Evolutionary conservation across 2,888 invertebrate genomes (phyloP).

Genomic region (Nomada fabriciana): DNA sequence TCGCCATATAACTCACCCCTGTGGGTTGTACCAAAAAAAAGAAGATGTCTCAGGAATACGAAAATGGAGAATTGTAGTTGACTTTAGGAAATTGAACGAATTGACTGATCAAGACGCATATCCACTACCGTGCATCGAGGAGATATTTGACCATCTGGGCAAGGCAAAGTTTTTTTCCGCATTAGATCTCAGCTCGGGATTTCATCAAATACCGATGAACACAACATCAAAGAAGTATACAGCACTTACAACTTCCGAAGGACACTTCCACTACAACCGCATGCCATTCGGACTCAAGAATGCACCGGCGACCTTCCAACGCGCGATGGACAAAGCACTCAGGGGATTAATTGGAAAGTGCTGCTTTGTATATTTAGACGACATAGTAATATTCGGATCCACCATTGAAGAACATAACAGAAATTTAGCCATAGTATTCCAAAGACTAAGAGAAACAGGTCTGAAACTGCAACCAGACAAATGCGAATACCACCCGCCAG

Average conservation of each 20-base stretch:
- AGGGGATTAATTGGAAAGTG: neutral
- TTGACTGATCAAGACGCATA: constrained; percentile 22
- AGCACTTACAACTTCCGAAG: constrained; percentile 19
- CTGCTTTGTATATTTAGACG: constrained; percentile 30
- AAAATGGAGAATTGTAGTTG: constrained; percentile 33
- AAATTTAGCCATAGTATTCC: no score
- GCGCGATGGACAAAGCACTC: constrained; percentile 17
- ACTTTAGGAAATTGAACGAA: constrained; percentile 1
- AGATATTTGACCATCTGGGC: constrained; percentile 1
- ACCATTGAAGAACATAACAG: no score
- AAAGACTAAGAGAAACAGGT: no score
- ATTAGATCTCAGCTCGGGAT: constrained; percentile 4
- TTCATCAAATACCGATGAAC: constrained; percentile 22
- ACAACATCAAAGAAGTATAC: neutral
- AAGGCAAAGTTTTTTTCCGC: constrained; percentile 18
- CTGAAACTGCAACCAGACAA: no score
- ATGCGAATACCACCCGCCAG: no score
- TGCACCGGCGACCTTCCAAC: constrained; percentile 25
- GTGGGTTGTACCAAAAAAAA: constrained; percentile 32
- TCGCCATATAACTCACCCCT: no score
- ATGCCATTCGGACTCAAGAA: constrained; percentile 36
- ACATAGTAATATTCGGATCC: no score
- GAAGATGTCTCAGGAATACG: neutral
- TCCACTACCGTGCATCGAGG: constrained; percentile 9
- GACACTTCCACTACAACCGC: constrained; percentile 17